These are phyloP conservation scores for Channa striata DNA, from an alignment of 2,797 vertebrate genomes.

Conservation along the genomic window DNA sequence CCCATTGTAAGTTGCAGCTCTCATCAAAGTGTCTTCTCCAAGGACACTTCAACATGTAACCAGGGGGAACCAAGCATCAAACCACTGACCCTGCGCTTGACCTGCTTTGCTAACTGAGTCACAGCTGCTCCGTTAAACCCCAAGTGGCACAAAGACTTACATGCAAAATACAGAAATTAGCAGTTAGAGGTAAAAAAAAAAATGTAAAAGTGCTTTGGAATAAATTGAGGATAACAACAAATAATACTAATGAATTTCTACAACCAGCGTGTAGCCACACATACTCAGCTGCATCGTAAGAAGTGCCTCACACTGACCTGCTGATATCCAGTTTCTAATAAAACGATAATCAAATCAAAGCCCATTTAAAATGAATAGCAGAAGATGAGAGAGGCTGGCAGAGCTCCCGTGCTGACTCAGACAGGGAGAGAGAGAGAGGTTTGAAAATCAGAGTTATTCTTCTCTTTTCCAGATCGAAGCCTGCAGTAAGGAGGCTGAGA, in stretches of 20 bases:
- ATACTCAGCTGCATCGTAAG: neutral
- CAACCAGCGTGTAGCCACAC: neutral
- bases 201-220: neutral
- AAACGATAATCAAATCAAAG: neutral
- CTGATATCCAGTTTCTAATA: neutral
- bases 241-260: neutral
- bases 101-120: too few relatives aligned
- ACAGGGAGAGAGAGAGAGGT: neutral
- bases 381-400: neutral
- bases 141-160: too few relatives aligned
- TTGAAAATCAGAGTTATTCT: neutral
- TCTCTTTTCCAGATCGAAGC: slow-evolving; percentile 90
- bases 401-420: neutral
- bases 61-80: too few relatives aligned
- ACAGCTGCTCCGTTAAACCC: too few relatives aligned
- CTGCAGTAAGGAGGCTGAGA: slow-evolving; percentile 98
- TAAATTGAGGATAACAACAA: too few relatives aligned
- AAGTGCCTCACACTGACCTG: neutral
- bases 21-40: too few relatives aligned
- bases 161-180: too few relatives aligned
- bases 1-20: too few relatives aligned
- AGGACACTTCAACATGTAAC: too few relatives aligned
- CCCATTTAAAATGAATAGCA: neutral
- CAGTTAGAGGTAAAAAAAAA: neutral
- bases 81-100: too few relatives aligned